phyloP scores from a whole-genome alignment of 2,797 vertebrate genomes.

The Betta splendens region DNA sequence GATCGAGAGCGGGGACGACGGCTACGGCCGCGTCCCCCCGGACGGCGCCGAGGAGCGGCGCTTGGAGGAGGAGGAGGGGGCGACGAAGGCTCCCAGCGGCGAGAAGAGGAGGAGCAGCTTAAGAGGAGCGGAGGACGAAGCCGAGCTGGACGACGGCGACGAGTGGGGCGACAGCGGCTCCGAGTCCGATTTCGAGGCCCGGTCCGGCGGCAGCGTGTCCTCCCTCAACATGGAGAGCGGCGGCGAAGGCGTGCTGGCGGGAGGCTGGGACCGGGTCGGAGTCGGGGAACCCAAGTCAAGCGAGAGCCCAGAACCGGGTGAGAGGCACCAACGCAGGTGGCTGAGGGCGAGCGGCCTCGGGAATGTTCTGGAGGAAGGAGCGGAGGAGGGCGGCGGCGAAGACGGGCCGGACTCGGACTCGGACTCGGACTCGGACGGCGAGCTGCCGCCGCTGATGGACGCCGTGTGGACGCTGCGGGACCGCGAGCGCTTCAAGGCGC shows the following conservation, averaged over 20 bases:
- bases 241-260: conserved; percentile 57
- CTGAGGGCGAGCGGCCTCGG: conserved; percentile 25
- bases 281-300: conserved; percentile 60
- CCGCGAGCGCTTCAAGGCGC: conserved; percentile 92
- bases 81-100: conserved; percentile 38
- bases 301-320: background rate
- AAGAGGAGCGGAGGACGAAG: conserved; percentile 63
- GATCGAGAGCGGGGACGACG: conserved; percentile 80
- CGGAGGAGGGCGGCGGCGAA: background rate
- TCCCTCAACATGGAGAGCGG: conserved; percentile 83
- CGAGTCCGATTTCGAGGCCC: conserved; percentile 88
- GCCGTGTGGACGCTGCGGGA: conserved; percentile 90
- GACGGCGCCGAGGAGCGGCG: conserved; percentile 90
- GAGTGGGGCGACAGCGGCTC: conserved; percentile 83
- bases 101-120: conserved; percentile 57
- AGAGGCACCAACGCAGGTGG: conserved; percentile 26
- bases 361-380: conserved; percentile 47
- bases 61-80: conserved; percentile 67
- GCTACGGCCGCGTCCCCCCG: conserved; percentile 86
- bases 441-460: conserved; percentile 83
- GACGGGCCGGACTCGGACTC: conserved; percentile 70
- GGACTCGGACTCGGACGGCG: conserved; percentile 76
- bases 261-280: conserved; percentile 72
- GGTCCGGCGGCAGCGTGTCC: conserved; percentile 85
- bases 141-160: conserved; percentile 48